Base-by-base conservation (phyloP, 2,888 invertebrate genomes). In the Diogma glabrata region DNA sequence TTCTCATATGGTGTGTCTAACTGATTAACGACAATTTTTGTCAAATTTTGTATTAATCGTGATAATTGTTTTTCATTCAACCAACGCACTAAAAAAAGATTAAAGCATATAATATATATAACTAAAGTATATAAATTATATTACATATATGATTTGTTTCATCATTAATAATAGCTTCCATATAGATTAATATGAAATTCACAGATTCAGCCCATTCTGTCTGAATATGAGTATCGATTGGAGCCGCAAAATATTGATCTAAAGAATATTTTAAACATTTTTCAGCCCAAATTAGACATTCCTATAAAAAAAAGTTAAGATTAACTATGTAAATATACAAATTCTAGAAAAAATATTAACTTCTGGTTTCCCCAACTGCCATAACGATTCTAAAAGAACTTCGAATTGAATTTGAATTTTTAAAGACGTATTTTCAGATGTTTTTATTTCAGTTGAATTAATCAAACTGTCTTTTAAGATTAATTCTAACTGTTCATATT, bases 201-300 rank as follows among this genome's bases (percentile, higher is more conserved):
- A 74, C 67, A 38, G 72, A 72, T 19, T 65, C 61, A 1, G 72
- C 67, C 76, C 78, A 76, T 53, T 70, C 70, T 50, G 63, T 64
- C 50, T 68, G 64, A 4, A 59, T 52, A 47, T 57, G 57, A 4
- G 59, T 56, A 23, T 76, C 66, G 56, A 65, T 67, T 55, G 69
- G 60, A 61, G 72, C 60, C 55, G 64, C 67, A 17, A 79, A 72
- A 61, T 78, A 81, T 64, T 80, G 78, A 49, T 78, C 76, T 49
- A 87, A 72, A 2, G 84, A 75, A 70, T 89, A 89, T 62, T 85
- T 76, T 19, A 89, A 71, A 60, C 84, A 84, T 51, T 76, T 79
- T 59, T 90, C 82, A 2, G 83, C 79, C 88, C 88, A 91, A 56
- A 79, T 71, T 54, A 86, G 79, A 61, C 87, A 86, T 45, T 81